These are phyloP conservation scores for Astreopora myriophthalma DNA, from an alignment of 64 coral and sea anemone species.

Conservation along the genomic window DNA sequence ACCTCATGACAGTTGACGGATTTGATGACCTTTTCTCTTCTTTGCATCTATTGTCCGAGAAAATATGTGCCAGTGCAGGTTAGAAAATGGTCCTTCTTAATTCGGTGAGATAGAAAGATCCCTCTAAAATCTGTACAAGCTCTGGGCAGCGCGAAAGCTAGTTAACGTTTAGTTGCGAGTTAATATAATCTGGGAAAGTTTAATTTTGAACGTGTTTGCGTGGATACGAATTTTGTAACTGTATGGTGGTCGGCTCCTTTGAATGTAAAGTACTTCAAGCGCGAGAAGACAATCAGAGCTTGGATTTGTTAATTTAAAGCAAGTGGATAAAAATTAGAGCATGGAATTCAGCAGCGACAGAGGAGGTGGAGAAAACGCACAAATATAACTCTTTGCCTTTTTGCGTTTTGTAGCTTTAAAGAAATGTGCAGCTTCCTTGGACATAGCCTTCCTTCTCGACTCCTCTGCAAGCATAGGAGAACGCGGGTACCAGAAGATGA, in stretches of 20 bases:
- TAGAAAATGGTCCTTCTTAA: not conserved
- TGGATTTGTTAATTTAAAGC: no score
- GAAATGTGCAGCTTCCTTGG: conserved; percentile 19
- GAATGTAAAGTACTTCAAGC: no score
- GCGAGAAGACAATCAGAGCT: no score
- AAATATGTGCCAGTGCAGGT: conserved; percentile 32
- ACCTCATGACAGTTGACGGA: conserved; percentile 42
- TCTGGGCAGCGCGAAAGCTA: no score
- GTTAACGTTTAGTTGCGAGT: no score
- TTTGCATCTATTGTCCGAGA: conserved; percentile 10
- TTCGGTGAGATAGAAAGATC: not conserved
- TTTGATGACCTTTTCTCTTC: conserved; percentile 53
- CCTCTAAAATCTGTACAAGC: not conserved
- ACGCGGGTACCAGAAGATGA: conserved; percentile 51
- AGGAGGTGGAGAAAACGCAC: no score
- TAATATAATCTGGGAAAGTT: no score
- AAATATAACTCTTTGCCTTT: not conserved
- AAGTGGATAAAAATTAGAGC: no score
- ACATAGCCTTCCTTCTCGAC: conserved; percentile 75
- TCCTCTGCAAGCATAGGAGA: conserved; percentile 64
- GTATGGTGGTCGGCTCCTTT: no score
- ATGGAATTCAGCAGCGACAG: no score
- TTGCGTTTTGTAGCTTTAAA: not conserved
- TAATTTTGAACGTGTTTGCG: no score
- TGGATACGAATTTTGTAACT: no score